Evolutionary conservation across 2,888 invertebrate genomes (phyloP).

Genomic region (Cheilosia vulpina): DNA sequence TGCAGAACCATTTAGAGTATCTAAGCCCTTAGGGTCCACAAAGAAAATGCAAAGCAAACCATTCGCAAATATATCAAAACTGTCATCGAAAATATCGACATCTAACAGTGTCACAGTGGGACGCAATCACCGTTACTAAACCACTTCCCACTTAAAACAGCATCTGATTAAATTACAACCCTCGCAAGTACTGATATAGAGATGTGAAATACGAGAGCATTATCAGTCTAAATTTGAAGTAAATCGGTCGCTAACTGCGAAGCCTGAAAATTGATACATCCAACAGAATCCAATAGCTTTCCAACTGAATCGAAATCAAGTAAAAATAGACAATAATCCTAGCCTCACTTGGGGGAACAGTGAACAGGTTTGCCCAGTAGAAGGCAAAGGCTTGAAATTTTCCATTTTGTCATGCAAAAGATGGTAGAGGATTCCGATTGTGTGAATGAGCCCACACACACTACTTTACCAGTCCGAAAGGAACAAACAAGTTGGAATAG

Average conservation of each 20-base stretch:
- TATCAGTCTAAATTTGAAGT: constrained; percentile 47
- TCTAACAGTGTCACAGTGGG: no score
- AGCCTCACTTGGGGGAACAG: constrained; percentile 26
- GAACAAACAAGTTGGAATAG: constrained; percentile 37
- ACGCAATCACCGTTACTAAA: no score
- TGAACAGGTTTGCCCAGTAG: constrained; percentile 47
- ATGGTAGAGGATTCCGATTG: background rate
- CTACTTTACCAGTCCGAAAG: constrained; percentile 2
- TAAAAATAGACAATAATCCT: constrained; percentile 38
- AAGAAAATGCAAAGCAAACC: no score
- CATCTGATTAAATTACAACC: background rate
- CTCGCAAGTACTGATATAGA: background rate
- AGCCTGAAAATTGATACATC: constrained; percentile 55
- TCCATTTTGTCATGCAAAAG: constrained; percentile 61
- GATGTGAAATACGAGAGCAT: constrained; percentile 29
- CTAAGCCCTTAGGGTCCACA: no score
- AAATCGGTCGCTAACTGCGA: constrained; percentile 32
- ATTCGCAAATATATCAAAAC: no score
- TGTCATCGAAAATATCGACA: no score
- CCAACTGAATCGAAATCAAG: constrained; percentile 2
- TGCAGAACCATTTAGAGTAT: no score
- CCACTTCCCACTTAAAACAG: no score
- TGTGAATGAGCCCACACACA: constrained; percentile 16
- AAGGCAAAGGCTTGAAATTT: constrained; percentile 48
- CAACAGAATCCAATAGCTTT: constrained; percentile 25